phyloP scores from a whole-genome alignment of 2,113 vertebrate species.

The Triplophysa siluroides region DNA sequence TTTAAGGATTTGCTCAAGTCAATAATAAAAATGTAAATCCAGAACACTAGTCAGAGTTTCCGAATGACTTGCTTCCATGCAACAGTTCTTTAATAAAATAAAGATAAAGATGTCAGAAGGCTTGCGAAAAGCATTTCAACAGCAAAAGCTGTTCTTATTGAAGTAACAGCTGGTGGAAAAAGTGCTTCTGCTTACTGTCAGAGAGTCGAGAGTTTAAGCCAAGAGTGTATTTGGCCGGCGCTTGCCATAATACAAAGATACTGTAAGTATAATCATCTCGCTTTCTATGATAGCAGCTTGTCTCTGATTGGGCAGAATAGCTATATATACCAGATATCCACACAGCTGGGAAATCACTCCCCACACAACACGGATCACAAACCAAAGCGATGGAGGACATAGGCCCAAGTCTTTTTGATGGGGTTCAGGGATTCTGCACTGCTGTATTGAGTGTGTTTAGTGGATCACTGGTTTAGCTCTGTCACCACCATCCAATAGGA shows the following conservation, averaged over 20 bases:
- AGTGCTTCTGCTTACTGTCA: conserved; percentile 4
- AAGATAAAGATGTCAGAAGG: conserved; percentile 22
- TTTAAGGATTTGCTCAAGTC: neutral
- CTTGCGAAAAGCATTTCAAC: neutral
- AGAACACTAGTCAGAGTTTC: neutral
- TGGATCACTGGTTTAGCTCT: conserved; percentile 22
- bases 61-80: neutral
- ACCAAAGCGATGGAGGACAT: neutral
- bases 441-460: conserved; percentile 13
- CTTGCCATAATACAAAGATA: neutral
- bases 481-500: conserved; percentile 47
- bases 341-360: neutral
- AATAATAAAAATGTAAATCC: neutral
- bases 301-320: conserved; percentile 12
- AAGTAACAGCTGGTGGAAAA: conserved; percentile 24
- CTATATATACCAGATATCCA: neutral
- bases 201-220: conserved; percentile 11
- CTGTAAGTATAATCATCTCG: neutral
- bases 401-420: conserved; percentile 9
- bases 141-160: neutral
- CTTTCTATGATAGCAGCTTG: neutral
- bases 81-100: neutral
- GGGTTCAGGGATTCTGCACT: neutral
- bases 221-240: neutral
- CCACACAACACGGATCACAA: neutral